phyloP scores from a whole-genome alignment of 2,113 vertebrate species.

The Leptocoma aspasia region DNA sequence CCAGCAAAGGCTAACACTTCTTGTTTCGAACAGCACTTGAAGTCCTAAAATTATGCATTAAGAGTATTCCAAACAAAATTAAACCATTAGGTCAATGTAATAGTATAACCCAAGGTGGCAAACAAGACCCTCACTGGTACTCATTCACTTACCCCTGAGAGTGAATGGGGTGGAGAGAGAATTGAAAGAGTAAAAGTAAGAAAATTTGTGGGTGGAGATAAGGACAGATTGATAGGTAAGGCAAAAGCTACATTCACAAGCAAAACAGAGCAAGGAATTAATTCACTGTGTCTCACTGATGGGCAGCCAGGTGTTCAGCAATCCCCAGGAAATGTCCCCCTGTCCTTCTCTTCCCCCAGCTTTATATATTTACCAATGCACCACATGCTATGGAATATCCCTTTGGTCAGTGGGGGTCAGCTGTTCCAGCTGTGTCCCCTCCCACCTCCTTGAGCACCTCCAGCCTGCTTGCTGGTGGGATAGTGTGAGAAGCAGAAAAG shows the following conservation, averaged over 20 bases:
- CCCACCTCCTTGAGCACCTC: background rate
- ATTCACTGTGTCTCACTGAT: background rate
- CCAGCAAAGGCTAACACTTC: background rate
- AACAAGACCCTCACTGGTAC: background rate
- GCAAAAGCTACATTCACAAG: background rate
- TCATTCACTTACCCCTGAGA: background rate
- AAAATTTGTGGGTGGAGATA: background rate
- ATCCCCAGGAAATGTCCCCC: background rate
- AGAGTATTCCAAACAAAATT: background rate
- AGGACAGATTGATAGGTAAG: background rate
- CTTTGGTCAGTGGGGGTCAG: background rate
- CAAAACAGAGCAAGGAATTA: background rate
- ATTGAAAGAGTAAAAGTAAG: background rate
- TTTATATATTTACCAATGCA: background rate
- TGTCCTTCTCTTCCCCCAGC: background rate
- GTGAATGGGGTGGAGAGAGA: background rate
- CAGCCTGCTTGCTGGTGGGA: fast-evolving
- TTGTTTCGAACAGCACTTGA: background rate
- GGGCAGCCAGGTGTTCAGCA: background rate
- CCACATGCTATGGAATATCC: fast-evolving
- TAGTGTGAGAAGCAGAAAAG: background rate
- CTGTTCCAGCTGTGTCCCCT: background rate
- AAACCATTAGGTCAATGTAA: background rate
- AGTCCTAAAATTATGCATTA: background rate
- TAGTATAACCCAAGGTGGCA: background rate